A percentile compares a stretch with the other conserved stretches of the same genome.
phyloP scores from a whole-genome alignment of 1,140 invertebrate genomes.

The Delia radicum region DNA sequence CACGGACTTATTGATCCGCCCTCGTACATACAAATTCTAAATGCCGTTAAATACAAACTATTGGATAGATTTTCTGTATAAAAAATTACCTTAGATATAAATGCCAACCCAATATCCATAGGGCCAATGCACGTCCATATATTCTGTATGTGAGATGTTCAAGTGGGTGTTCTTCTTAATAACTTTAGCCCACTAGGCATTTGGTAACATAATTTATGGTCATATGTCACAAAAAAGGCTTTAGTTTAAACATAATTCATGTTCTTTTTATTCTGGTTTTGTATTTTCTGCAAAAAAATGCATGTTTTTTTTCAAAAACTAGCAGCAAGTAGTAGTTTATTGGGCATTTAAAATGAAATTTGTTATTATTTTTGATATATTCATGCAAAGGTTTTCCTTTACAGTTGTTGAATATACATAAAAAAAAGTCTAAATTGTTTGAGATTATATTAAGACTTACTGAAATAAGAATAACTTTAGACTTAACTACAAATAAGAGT shows the following conservation, averaged over 20 bases:
- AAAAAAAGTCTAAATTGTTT: too few relatives aligned
- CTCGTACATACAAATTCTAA: too few relatives aligned
- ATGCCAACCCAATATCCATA: not conserved
- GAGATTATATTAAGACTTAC: too few relatives aligned
- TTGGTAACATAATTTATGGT: slow-evolving; percentile 11
- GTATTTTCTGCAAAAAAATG: not conserved
- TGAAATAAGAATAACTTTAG: too few relatives aligned
- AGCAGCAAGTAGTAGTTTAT: not conserved
- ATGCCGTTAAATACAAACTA: too few relatives aligned
- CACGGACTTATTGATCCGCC: too few relatives aligned
- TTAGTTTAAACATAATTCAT: not conserved
- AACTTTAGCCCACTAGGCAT: not conserved
- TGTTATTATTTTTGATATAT: not conserved
- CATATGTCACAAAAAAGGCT: slow-evolving; percentile 2
- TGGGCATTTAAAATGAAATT: not conserved
- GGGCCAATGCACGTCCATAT: not conserved
- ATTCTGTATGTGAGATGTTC: not conserved
- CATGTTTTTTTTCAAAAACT: not conserved
- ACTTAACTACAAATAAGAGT: too few relatives aligned
- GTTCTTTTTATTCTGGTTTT: not conserved
- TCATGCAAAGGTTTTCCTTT: not conserved
- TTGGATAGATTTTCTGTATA: too few relatives aligned
- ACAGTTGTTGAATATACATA: too few relatives aligned
- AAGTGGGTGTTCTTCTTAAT: not conserved
- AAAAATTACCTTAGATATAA: too few relatives aligned